Conservation (phyloP, 2,797 vertebrate genomes). For the Hephaestus fuliginosus region DNA sequence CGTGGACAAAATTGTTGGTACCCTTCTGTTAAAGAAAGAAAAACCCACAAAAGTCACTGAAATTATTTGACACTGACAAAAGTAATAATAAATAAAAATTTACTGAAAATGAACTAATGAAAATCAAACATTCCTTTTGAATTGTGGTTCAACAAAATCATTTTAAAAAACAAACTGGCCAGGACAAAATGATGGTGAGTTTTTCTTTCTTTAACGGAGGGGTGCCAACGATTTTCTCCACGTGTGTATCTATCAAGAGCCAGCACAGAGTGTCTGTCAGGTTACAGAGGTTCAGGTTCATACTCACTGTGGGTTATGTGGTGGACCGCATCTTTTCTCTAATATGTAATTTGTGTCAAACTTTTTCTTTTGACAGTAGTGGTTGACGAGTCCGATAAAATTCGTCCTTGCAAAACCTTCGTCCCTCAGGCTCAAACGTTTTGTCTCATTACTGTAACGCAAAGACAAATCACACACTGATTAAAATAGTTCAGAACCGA, state of each 20-base stretch:
- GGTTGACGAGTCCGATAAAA: conserved; percentile 53
- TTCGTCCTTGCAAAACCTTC: neutral
- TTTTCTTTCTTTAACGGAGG: no score
- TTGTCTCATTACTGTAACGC: conserved; percentile 44
- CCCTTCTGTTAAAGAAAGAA: no score
- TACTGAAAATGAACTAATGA: no score
- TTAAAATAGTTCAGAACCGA: neutral
- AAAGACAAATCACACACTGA: neutral
- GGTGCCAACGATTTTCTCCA: no score
- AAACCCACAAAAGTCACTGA: no score
- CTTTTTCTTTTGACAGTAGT: conserved; percentile 67
- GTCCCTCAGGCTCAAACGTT: conserved; percentile 3
- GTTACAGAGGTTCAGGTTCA: neutral
- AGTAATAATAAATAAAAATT: no score
- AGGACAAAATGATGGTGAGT: no score
- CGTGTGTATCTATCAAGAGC: neutral
- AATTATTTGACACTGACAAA: no score
- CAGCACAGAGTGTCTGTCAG: neutral
- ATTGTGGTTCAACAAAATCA: no score
- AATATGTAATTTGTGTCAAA: neutral
- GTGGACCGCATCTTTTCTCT: conserved; percentile 42
- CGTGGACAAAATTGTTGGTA: no score
- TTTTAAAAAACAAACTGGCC: no score
- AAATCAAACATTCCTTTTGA: no score
- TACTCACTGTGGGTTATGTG: conserved; percentile 74